Conservation (phyloP, 2,888 invertebrate genomes). For the Anthophora plumipes region DNA sequence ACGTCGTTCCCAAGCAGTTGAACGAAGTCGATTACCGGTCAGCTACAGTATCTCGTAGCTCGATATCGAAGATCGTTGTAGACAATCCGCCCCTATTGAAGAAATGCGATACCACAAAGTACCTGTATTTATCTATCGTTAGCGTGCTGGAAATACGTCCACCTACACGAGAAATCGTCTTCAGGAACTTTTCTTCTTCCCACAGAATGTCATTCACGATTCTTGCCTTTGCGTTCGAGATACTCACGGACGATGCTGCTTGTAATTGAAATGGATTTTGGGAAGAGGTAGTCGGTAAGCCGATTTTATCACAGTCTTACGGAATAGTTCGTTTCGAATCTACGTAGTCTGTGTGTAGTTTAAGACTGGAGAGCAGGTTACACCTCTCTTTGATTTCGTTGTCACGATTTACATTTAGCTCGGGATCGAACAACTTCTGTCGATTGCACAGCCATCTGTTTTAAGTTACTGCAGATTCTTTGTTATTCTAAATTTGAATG, state of each 20-base stretch:
- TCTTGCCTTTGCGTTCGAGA: not conserved
- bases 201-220: conserved; percentile 4
- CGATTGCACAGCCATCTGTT: not conserved
- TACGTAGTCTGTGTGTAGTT: conserved; percentile 9
- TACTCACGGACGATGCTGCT: not conserved
- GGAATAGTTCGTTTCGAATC: conserved; percentile 11
- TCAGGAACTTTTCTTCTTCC: not conserved
- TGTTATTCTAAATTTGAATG: not conserved
- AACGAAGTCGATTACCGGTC: conserved; percentile 72
- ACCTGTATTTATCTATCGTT: conserved; percentile 38
- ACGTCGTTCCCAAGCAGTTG: conserved; percentile 57
- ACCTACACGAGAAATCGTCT: not conserved
- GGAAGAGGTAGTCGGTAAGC: not conserved
- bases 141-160: conserved; percentile 18
- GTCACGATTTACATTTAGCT: not conserved
- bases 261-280: not conserved
- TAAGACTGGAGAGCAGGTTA: not conserved
- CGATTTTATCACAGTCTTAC: conserved; percentile 11
- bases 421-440: not conserved
- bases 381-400: conserved; percentile 7
- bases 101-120: conserved; percentile 45
- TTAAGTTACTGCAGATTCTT: not conserved
- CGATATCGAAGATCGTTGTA: conserved; percentile 53
- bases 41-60: conserved; percentile 63
- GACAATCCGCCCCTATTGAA: conserved; percentile 42